Conservation (phyloP, 1,140 invertebrate species). For the Popillia japonica region DNA sequence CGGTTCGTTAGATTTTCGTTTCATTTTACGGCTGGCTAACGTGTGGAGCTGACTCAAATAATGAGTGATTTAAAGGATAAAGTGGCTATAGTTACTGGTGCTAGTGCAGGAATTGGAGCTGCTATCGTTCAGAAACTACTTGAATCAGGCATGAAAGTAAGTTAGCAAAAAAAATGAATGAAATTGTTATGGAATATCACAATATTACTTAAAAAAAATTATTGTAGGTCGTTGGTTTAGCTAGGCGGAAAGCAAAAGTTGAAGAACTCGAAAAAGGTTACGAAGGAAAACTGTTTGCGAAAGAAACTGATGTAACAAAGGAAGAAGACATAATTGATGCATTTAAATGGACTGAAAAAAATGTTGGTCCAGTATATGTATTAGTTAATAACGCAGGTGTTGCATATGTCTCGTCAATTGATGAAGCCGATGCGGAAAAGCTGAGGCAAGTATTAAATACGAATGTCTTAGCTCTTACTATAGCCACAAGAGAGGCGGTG, state of each 20-base stretch:
- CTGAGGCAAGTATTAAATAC: background rate
- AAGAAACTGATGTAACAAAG: slow-evolving; percentile 67
- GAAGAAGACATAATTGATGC: slow-evolving; percentile 69
- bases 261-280: slow-evolving; percentile 18
- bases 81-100: background rate
- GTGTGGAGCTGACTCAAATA: background rate
- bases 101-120: slow-evolving; percentile 10
- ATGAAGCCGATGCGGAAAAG: background rate
- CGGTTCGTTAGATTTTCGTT: background rate
- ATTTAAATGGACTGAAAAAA: slow-evolving; percentile 67
- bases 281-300: slow-evolving; percentile 28
- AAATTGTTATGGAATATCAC: no score
- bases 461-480: background rate
- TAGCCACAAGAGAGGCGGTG: slow-evolving; percentile 12
- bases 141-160: slow-evolving; percentile 16
- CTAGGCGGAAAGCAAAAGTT: slow-evolving; percentile 25
- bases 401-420: background rate
- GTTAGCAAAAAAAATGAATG: background rate
- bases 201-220: background rate
- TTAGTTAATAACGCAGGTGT: slow-evolving; percentile 9
- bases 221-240: slow-evolving; percentile 38
- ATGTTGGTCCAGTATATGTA: slow-evolving; percentile 59
- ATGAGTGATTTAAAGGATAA: slow-evolving; percentile 24
- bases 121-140: background rate
- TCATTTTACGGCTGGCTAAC: background rate